Base-by-base conservation (phyloP, 2,888 invertebrate genomes). In the Cacoxenus indagator region DNA sequence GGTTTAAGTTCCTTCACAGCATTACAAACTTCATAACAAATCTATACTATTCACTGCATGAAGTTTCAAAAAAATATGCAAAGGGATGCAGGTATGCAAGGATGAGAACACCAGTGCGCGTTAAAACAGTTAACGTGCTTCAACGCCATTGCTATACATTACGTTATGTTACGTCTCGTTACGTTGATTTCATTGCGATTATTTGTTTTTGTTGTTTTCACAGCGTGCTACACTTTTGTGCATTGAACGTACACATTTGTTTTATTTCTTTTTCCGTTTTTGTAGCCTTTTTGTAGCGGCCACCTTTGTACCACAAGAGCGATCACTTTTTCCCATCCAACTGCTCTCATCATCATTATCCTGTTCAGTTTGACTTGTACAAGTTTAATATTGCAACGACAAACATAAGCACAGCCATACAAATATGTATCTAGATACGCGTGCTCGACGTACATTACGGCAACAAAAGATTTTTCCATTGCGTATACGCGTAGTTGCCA, bases 401-500 rank as follows among this genome's bases (percentile, higher is more conserved):
- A n/a, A 48, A 48, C n/a, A n/a, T 48, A n/a, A 6, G 48, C 48
- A n/a, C 48, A 19, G 8, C 19, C 5, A 48, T 17, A n/a, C n/a
- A n/a, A n/a, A n/a, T n/a, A n/a, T 48, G 48, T 48, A 48, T 48
- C 48, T 48, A 48, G 48, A 48, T 48, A 19, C 6, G n/a, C n/a
- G 14, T 37, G 14, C 37, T 37, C 14, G 11, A 37, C 26, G 67
- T 54, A 17, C 67, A 29, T 45, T 70, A 65, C 73, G 68, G 67
- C 59, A 68, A 68, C 67, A 67, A 74, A 71, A 64, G 75, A 72
- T 73, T 77, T 77, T 70, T 69, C 71, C 76, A 74, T 78, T 78
- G 74, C 79, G 79, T 78, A 78, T 75, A 78, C 79, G 79, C 76
- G 75, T 27, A 71, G 67, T 65, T 22, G 70, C 61, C 67, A 70